Conservation (phyloP, 2,797 vertebrate genomes). For the Lagocephalus sceleratus region DNA sequence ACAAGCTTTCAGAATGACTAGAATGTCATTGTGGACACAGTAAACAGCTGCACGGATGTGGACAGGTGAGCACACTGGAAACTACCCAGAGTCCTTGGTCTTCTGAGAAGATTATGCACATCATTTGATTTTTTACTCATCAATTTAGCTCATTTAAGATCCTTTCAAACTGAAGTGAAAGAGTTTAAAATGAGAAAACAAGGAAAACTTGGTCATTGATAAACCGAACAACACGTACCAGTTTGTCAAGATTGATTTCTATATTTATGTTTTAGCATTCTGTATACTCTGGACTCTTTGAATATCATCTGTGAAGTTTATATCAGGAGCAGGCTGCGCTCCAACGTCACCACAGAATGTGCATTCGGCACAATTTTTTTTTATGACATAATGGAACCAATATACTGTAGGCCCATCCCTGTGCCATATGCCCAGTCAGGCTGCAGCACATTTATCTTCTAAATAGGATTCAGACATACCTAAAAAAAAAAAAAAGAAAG, state of each 20-base stretch:
- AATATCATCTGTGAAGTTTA: slow-evolving; percentile 3
- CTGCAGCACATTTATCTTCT: slow-evolving; percentile 7
- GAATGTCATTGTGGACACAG: slow-evolving; percentile 9
- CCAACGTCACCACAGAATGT: slow-evolving; percentile 6
- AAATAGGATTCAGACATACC: slow-evolving; percentile 16
- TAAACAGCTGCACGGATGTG: slow-evolving; percentile 6
- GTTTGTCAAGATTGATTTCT: slow-evolving; percentile 5
- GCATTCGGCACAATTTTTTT: slow-evolving; percentile 1
- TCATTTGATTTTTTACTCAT: no score
- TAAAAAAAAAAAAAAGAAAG: slow-evolving; percentile 1
- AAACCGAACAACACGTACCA: slow-evolving; percentile 6
- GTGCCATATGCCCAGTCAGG: slow-evolving; percentile 1
- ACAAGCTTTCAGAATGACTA: slow-evolving; percentile 25
- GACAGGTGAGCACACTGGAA: no score
- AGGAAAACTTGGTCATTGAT: neutral
- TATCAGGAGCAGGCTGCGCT: slow-evolving; percentile 8
- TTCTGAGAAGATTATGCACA: no score
- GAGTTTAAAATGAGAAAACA: neutral
- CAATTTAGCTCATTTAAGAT: neutral
- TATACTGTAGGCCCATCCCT: slow-evolving; percentile 1
- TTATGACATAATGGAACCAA: slow-evolving; percentile 18
- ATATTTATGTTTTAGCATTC: slow-evolving; percentile 18
- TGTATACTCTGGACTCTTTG: slow-evolving; percentile 12
- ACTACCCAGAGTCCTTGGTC: no score
- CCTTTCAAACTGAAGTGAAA: neutral